Base-by-base conservation (phyloP, 2,888 invertebrate genomes). In the Bombylius discolor region DNA sequence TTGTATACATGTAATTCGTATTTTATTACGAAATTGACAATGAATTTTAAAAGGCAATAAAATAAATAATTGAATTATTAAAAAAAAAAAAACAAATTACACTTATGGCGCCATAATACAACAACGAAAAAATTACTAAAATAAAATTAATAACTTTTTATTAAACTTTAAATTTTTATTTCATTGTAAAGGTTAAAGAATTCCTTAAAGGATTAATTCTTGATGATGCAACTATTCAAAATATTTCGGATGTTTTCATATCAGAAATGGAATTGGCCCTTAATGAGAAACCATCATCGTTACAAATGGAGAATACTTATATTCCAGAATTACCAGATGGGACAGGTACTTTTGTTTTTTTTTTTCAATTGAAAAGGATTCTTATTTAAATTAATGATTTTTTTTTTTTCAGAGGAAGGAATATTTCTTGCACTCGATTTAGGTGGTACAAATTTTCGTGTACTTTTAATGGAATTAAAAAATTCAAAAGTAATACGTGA, bases 361-460 rank as follows among this genome's bases (percentile, higher is more conserved):
- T 31, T 36, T 31, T 32, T 49, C n/a, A n/a, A n/a, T n/a, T n/a
- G n/a, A n/a, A n/a, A n/a, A n/a, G n/a, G n/a, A n/a, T n/a, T n/a
- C n/a, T n/a, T n/a, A n/a, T n/a, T n/a, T n/a, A n/a, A n/a, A n/a
- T n/a, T n/a, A n/a, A n/a, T n/a, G n/a, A n/a, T n/a, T n/a, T 8
- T 3, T 42, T 47, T 48, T 5, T 31, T 13, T 54, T 12, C 31
- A 85, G 85, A 86, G 76, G 79, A 82, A 61, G 89, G 88, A 0
- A 77, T 82, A 51, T 89, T 80, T 69, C 71, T 89, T 62, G 88
- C 89, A 4, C 72, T 89, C 62, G 89, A 90, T 71, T 77, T 90
- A 57, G 89, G 89, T 5, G 89, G 89, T 31, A 89, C 89, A 33
- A 88, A 89, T 74, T 88, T 89, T 70, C 78, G 89, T 11, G 81